phyloP scores from a whole-genome alignment of 1,140 invertebrate genomes.

The Caenorhabditis elegans region DNA sequence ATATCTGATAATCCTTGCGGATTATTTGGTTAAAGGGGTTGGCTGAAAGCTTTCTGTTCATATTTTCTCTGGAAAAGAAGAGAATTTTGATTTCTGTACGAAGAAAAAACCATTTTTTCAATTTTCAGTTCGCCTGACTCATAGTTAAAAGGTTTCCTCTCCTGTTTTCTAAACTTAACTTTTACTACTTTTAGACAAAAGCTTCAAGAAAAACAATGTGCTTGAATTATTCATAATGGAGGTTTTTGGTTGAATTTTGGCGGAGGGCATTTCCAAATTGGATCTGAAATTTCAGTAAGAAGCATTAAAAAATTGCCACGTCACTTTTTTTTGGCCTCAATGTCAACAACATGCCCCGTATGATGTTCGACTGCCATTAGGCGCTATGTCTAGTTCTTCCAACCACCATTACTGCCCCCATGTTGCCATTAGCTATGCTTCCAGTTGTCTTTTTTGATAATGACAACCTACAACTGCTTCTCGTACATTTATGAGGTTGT shows the following conservation, averaged over 20 bases:
- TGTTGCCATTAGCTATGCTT: not conserved
- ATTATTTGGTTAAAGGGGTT: no score
- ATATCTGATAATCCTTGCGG: not conserved
- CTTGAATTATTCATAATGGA: no score
- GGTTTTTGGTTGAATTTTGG: no score
- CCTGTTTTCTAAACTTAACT: no score
- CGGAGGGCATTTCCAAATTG: no score
- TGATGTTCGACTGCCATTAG: constrained; percentile 15
- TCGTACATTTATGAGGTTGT: no score
- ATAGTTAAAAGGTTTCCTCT: not conserved
- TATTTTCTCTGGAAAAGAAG: not conserved
- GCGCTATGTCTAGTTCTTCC: not conserved
- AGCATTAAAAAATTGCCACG: not conserved
- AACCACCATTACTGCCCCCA: not conserved
- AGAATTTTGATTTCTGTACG: not conserved
- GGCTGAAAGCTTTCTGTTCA: no score
- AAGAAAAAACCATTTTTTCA: not conserved
- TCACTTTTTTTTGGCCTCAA: not conserved
- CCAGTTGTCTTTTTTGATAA: not conserved
- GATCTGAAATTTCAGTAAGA: no score
- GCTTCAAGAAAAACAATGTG: no score
- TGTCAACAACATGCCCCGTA: constrained; percentile 22
- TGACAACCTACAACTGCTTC: not conserved
- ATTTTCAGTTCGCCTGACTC: not conserved
- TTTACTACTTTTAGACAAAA: no score